Conservation (phyloP, 1,140 invertebrate species). For the Drosophila pallidifrons region DNA sequence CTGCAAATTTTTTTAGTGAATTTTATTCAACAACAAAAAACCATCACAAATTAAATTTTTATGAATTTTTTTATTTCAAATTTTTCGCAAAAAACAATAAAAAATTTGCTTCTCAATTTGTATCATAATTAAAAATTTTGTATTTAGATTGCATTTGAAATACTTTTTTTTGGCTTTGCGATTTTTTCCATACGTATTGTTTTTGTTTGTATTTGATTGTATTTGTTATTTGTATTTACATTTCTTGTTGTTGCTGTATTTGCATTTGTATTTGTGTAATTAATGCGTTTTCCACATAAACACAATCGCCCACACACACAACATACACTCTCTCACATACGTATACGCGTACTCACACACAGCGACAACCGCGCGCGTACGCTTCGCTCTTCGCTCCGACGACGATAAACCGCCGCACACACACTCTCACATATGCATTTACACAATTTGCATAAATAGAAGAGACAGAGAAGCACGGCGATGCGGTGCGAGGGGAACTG, state of each 20-base stretch:
- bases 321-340: constrained; percentile 35
- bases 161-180: constrained; percentile 58
- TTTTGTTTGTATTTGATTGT: constrained; percentile 61
- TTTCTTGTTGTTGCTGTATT: constrained; percentile 61
- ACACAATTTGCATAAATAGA: constrained; percentile 56
- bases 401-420: constrained; percentile 2
- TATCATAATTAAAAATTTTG: constrained; percentile 53
- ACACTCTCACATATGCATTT: constrained; percentile 51
- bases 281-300: constrained; percentile 78
- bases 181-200: constrained; percentile 59
- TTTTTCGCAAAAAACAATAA: constrained; percentile 66
- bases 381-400: constrained; percentile 17
- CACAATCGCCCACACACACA: constrained; percentile 55
- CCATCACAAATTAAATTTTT: constrained; percentile 63
- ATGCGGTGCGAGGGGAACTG: constrained; percentile 10
- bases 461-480: constrained; percentile 38
- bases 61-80: constrained; percentile 19
- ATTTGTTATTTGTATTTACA: constrained; percentile 72
- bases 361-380: constrained; percentile 41
- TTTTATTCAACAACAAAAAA: constrained; percentile 65
- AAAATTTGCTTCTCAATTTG: constrained; percentile 56
- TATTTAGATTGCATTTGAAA: constrained; percentile 60
- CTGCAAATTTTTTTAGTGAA: constrained; percentile 44
- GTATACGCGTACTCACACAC: constrained; percentile 24
- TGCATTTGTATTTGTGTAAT: constrained; percentile 69